A percentile compares a stretch with the other conserved stretches of the same genome.
These are phyloP conservation scores for Eolophus roseicapilla DNA, from an alignment of 2,113 vertebrate genomes.

Conservation along the genomic window DNA sequence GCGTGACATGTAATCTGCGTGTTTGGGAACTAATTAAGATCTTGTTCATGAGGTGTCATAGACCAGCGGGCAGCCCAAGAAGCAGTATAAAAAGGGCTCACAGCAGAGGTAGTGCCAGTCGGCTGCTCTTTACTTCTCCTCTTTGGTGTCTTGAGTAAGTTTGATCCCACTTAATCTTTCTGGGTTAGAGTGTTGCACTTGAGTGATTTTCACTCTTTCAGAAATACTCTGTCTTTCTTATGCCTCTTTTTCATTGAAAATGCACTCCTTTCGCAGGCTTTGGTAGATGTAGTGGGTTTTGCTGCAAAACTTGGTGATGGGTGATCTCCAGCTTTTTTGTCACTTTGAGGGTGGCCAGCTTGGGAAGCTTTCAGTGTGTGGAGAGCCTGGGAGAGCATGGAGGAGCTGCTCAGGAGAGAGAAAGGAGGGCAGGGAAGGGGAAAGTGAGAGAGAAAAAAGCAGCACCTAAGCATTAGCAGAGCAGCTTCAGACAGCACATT, in stretches of 20 bases:
- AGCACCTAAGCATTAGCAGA: not conserved
- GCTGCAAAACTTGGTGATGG: not conserved
- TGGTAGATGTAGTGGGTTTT: not conserved
- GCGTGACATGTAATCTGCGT: not conserved
- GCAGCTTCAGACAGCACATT: fast-evolving
- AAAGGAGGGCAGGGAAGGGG: not conserved
- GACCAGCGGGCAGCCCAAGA: not conserved
- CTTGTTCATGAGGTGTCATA: not conserved
- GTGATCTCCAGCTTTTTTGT: not conserved
- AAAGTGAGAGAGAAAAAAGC: not conserved
- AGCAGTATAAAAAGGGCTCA: not conserved
- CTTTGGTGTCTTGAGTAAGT: not conserved
- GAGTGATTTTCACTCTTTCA: not conserved
- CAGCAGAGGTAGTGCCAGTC: not conserved
- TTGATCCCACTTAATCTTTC: not conserved
- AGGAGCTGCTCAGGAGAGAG: not conserved
- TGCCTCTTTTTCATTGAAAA: not conserved
- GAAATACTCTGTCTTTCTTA: not conserved
- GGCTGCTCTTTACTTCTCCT: not conserved
- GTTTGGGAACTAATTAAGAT: not conserved
- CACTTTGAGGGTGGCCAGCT: not conserved
- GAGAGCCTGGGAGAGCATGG: not conserved
- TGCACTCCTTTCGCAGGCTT: fast-evolving
- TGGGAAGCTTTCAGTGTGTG: fast-evolving
- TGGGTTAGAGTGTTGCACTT: fast-evolving